Evolutionary conservation across 2,888 invertebrate species (phyloP).

Genomic region (Scrobipalpa atriplicella): DNA sequence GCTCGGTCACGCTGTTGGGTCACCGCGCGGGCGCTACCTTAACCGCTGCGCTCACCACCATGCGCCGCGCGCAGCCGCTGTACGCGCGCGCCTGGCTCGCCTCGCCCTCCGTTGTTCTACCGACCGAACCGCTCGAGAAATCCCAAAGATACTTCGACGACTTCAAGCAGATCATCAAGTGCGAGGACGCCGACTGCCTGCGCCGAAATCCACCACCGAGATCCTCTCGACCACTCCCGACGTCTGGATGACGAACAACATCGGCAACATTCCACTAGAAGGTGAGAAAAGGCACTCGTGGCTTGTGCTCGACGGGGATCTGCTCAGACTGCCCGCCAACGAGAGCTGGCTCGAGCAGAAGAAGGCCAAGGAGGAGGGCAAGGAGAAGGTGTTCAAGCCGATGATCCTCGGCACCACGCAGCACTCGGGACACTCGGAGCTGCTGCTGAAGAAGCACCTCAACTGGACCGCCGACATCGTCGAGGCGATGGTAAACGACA

Average conservation of each 20-base stretch:
- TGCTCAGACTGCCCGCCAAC: slow-evolving; percentile 86
- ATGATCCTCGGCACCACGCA: slow-evolving; percentile 89
- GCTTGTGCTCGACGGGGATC: slow-evolving; percentile 88
- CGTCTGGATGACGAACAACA: slow-evolving; percentile 85
- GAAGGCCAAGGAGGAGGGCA: slow-evolving; percentile 64
- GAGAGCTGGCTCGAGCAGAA: slow-evolving; percentile 83
- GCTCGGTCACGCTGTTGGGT: slow-evolving; percentile 91
- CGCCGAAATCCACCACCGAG: slow-evolving; percentile 78
- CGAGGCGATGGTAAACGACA: slow-evolving; percentile 84
- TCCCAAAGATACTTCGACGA: slow-evolving; percentile 84
- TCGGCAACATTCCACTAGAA: slow-evolving; percentile 84
- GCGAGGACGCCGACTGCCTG: slow-evolving; percentile 83
- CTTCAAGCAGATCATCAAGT: slow-evolving; percentile 83
- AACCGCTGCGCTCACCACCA: slow-evolving; percentile 88
- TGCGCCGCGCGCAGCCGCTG: slow-evolving; percentile 83
- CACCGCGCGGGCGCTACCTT: slow-evolving; percentile 94
- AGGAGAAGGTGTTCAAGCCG: slow-evolving; percentile 71
- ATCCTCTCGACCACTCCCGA: slow-evolving; percentile 88
- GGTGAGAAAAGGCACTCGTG: slow-evolving; percentile 87
- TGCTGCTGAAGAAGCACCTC: slow-evolving; percentile 82
- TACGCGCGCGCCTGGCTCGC: slow-evolving; percentile 92
- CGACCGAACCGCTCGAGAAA: slow-evolving; percentile 83
- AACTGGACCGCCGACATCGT: slow-evolving; percentile 87
- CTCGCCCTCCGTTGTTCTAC: slow-evolving; percentile 89
- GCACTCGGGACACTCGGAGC: slow-evolving; percentile 86